Conservation (phyloP, 2,113 vertebrate species). For the Mellivora capensis region DNA sequence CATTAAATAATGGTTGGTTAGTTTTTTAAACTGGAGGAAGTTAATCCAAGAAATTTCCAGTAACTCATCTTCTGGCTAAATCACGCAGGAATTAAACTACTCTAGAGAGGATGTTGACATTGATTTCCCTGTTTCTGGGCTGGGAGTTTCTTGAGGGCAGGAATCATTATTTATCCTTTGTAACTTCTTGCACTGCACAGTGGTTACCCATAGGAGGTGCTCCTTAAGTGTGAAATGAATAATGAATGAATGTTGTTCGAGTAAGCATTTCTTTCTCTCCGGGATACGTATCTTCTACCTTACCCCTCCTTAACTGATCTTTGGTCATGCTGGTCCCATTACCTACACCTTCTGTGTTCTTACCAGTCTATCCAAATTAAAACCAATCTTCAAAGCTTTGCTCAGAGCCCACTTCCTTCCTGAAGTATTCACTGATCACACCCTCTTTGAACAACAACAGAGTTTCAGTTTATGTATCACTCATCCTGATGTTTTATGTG, state of each 20-base stretch:
- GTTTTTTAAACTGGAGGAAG: background rate
- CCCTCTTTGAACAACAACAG: background rate
- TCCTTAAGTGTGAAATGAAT: background rate
- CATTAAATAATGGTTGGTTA: background rate
- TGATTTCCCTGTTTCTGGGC: background rate
- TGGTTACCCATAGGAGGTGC: background rate
- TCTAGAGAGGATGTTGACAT: background rate
- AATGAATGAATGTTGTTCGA: background rate
- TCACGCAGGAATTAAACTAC: background rate
- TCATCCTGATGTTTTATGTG: background rate
- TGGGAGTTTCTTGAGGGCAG: background rate
- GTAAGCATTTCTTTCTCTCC: background rate
- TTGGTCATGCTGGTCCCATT: background rate
- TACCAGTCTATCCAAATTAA: background rate
- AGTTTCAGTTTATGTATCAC: background rate
- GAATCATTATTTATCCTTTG: background rate
- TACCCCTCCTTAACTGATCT: background rate
- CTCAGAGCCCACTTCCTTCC: background rate
- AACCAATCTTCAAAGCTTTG: background rate
- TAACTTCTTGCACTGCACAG: background rate
- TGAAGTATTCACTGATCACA: background rate
- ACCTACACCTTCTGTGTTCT: background rate
- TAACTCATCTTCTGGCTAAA: background rate
- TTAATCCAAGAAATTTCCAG: background rate
- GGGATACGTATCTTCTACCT: background rate